A percentile compares a stretch with the other conserved stretches of the same genome.
phyloP scores from a whole-genome alignment of 2,888 invertebrate species.

The Lepidocyrtoides sp. region DNA sequence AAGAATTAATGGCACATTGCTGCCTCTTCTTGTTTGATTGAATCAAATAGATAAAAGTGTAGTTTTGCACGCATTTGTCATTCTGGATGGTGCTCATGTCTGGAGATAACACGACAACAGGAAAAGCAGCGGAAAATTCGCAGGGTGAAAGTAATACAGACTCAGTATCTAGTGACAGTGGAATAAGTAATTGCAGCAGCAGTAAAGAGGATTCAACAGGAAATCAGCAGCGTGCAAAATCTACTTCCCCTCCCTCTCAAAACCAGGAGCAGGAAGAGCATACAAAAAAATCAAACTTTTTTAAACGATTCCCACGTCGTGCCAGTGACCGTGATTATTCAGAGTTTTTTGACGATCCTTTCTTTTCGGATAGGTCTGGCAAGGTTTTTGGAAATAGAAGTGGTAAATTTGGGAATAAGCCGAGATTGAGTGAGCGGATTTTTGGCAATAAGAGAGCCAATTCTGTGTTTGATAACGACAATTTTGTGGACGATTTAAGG shows the following conservation, averaged over 20 bases:
- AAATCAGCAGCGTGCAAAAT: slow-evolving; percentile 33
- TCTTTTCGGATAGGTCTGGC: slow-evolving; percentile 24
- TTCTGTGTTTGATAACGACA: slow-evolving; percentile 70
- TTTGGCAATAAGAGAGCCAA: slow-evolving; percentile 48
- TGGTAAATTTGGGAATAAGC: slow-evolving; percentile 56
- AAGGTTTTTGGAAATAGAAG: slow-evolving; percentile 37
- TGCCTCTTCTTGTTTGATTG: not conserved
- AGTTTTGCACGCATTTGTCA: not conserved
- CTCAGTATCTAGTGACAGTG: slow-evolving; percentile 64
- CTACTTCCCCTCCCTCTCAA: slow-evolving; percentile 29
- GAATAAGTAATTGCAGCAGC: slow-evolving; percentile 48
- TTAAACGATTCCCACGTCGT: slow-evolving; percentile 34
- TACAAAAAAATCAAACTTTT: slow-evolving; percentile 9
- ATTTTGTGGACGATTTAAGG: slow-evolving; percentile 80
- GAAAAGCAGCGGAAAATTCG: slow-evolving; percentile 55
- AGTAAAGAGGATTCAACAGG: slow-evolving; percentile 9
- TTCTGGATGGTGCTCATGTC: slow-evolving; percentile 71
- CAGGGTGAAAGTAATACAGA: slow-evolving; percentile 37
- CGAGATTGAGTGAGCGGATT: slow-evolving; percentile 73
- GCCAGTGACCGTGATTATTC: slow-evolving; percentile 48
- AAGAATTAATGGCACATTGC: not conserved
- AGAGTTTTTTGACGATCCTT: slow-evolving; percentile 65
- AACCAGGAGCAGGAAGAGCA: not conserved
- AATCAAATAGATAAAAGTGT: not conserved
- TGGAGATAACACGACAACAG: slow-evolving; percentile 53